Conservation (phyloP, 2,888 invertebrate genomes). For the Sympetrum striolatum region DNA sequence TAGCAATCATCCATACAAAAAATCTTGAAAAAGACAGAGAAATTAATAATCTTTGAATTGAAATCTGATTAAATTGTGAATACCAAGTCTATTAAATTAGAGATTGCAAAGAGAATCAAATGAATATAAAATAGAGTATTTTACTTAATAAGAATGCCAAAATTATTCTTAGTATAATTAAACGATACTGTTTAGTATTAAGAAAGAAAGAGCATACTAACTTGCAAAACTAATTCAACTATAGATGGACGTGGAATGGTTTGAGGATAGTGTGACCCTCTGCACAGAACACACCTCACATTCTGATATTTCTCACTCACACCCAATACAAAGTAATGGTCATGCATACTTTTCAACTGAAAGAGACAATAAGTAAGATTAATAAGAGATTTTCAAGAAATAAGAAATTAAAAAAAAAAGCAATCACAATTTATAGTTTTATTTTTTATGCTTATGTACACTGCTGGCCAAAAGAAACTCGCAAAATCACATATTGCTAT, state of each 20-base stretch:
- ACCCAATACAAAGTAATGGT: slow-evolving; percentile 78
- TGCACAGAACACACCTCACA: slow-evolving; percentile 83
- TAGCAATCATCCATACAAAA: too few species aligned
- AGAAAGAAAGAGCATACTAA: slow-evolving; percentile 52
- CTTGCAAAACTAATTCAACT: slow-evolving; percentile 74
- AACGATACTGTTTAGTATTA: not conserved
- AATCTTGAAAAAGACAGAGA: too few species aligned
- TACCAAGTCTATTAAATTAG: too few species aligned
- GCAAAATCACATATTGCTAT: too few species aligned
- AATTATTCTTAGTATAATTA: not conserved
- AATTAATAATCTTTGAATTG: too few species aligned
- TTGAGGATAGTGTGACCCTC: slow-evolving; percentile 86
- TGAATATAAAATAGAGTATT: not conserved
- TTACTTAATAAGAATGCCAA: not conserved
- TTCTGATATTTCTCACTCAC: slow-evolving; percentile 79
- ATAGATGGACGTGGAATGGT: slow-evolving; percentile 87
- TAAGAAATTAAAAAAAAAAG: too few species aligned
- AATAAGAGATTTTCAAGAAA: too few species aligned
- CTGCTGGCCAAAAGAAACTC: too few species aligned
- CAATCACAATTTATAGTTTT: too few species aligned
- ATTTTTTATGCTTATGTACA: too few species aligned
- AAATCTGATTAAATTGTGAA: too few species aligned
- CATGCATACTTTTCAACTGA: slow-evolving; percentile 70
- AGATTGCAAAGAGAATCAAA: too few species aligned
- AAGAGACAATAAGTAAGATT: not conserved